A percentile compares a stretch with the other conserved stretches of the same genome.
phyloP scores from a whole-genome alignment of 2,797 vertebrate genomes.

The Notolepis coatsorum region DNA sequence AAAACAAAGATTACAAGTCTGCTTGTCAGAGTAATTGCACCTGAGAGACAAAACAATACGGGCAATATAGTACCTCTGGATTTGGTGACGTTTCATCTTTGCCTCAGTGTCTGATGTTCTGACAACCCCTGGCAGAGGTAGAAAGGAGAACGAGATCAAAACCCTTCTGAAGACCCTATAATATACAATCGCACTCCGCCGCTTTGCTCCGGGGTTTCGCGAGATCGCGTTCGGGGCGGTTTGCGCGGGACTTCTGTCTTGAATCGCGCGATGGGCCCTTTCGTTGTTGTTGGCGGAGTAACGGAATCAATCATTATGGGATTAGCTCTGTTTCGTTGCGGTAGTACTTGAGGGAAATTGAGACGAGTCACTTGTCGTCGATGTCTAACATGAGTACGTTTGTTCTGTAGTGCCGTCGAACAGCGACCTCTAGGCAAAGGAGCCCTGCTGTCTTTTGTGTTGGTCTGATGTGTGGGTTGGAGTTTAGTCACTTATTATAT shows the following conservation, averaged over 20 bases:
- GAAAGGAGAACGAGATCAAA: slow-evolving; percentile 65
- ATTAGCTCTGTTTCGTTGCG: not conserved
- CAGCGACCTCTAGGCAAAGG: too few relatives aligned
- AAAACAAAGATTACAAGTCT: slow-evolving; percentile 61
- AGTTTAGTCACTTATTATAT: too few relatives aligned
- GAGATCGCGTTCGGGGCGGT: slow-evolving; percentile 21
- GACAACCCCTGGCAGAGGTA: slow-evolving; percentile 66
- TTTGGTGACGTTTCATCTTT: slow-evolving; percentile 67
- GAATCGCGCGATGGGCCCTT: slow-evolving; percentile 23
- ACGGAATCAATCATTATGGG: slow-evolving; percentile 9
- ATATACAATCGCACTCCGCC: slow-evolving; percentile 58
- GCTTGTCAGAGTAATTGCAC: slow-evolving; percentile 61
- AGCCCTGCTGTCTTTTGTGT: too few relatives aligned
- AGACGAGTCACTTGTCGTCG: slow-evolving; percentile 11
- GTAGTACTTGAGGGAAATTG: slow-evolving; percentile 2
- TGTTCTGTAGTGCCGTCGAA: too few relatives aligned
- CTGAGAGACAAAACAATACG: slow-evolving; percentile 59
- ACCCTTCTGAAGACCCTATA: slow-evolving; percentile 55
- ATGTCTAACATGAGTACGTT: not conserved
- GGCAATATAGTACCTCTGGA: slow-evolving; percentile 52
- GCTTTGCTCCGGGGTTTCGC: slow-evolving; percentile 37
- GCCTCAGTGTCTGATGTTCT: slow-evolving; percentile 60
- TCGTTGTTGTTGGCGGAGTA: slow-evolving; percentile 42
- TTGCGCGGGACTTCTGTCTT: slow-evolving; percentile 30
- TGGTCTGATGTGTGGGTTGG: too few relatives aligned